Percentiles rank a stretch among this genome's conserved stretches.
Conservation (phyloP, 2,113 vertebrate genomes). For the Lepisosteus oculatus region DNA sequence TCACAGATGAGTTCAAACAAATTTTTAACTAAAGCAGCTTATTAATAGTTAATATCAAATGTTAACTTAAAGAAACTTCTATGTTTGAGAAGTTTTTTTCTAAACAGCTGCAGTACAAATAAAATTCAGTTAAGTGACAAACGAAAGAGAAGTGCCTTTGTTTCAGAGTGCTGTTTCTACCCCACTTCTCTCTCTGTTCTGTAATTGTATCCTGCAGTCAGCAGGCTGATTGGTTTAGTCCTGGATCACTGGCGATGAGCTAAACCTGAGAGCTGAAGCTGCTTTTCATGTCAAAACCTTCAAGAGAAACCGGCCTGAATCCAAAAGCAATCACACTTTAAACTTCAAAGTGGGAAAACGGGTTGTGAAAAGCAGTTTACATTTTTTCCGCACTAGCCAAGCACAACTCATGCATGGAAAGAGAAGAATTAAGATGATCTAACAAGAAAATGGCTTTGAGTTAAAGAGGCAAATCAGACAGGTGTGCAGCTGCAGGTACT, state of each 20-base stretch:
- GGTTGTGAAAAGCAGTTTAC: slow-evolving; percentile 55
- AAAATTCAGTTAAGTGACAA: neutral
- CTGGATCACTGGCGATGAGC: slow-evolving; percentile 66
- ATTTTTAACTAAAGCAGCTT: no score
- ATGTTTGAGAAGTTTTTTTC: neutral
- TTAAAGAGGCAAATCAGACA: slow-evolving; percentile 65
- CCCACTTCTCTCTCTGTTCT: slow-evolving; percentile 31
- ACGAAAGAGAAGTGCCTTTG: slow-evolving; percentile 4
- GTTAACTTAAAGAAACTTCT: neutral
- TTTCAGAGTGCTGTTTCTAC: slow-evolving; percentile 7
- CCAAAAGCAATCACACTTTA: slow-evolving; percentile 73
- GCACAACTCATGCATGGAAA: slow-evolving; percentile 67
- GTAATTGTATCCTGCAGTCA: slow-evolving; percentile 71
- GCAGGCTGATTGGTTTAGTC: slow-evolving; percentile 73
- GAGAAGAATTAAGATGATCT: slow-evolving; percentile 69
- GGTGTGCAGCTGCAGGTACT: slow-evolving; percentile 72
- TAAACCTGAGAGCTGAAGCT: slow-evolving; percentile 65
- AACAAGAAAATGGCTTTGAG: slow-evolving; percentile 64
- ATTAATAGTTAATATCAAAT: no score
- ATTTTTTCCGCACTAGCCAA: slow-evolving; percentile 62
- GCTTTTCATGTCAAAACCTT: slow-evolving; percentile 75
- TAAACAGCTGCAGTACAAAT: neutral
- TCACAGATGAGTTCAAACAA: no score
- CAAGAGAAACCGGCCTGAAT: slow-evolving; percentile 63
- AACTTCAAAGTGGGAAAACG: slow-evolving; percentile 59